These are phyloP conservation scores for Melinaea marsaeus DNA, from an alignment of 2,888 invertebrate genomes.

Conservation along the genomic window DNA sequence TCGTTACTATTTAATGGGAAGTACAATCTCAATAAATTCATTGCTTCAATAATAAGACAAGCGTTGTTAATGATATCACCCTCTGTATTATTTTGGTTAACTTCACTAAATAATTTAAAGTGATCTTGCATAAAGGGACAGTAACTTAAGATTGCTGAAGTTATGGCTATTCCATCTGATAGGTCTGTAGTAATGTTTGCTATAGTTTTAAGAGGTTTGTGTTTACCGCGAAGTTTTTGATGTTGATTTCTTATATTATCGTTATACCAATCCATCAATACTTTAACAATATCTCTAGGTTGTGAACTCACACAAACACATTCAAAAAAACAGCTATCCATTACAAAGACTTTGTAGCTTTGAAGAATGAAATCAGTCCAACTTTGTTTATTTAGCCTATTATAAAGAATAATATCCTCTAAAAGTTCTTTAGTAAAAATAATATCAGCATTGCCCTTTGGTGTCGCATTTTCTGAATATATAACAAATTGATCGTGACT, in stretches of 20 bases:
- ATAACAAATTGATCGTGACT: slow-evolving; percentile 62
- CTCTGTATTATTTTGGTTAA: slow-evolving; percentile 53
- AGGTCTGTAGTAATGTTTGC: slow-evolving; percentile 73
- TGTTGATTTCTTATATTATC: slow-evolving; percentile 52
- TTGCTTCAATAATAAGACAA: slow-evolving; percentile 72
- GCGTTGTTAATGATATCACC: slow-evolving; percentile 76
- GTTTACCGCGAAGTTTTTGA: slow-evolving; percentile 41
- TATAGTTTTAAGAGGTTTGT: slow-evolving; percentile 48
- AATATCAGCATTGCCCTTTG: slow-evolving; percentile 58
- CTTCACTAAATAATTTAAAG: slow-evolving; percentile 66
- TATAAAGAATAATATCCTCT: slow-evolving; percentile 46
- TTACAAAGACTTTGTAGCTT: slow-evolving; percentile 77
- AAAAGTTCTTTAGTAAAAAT: slow-evolving; percentile 49
- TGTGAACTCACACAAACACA: slow-evolving; percentile 58
- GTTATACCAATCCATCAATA: slow-evolving; percentile 64
- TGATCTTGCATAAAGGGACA: slow-evolving; percentile 77
- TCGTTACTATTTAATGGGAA: slow-evolving; percentile 74
- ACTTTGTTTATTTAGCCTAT: slow-evolving; percentile 65
- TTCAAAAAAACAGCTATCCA: slow-evolving; percentile 71
- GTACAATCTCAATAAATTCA: slow-evolving; percentile 74
- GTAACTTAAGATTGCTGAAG: slow-evolving; percentile 73
- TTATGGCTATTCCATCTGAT: slow-evolving; percentile 75
- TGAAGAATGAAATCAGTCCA: slow-evolving; percentile 81
- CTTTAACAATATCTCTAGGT: slow-evolving; percentile 51
- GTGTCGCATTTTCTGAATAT: slow-evolving; percentile 51